Evolutionary conservation across 2,797 vertebrate genomes (phyloP).

Genomic region (Arnoldichthys spilopterus): DNA sequence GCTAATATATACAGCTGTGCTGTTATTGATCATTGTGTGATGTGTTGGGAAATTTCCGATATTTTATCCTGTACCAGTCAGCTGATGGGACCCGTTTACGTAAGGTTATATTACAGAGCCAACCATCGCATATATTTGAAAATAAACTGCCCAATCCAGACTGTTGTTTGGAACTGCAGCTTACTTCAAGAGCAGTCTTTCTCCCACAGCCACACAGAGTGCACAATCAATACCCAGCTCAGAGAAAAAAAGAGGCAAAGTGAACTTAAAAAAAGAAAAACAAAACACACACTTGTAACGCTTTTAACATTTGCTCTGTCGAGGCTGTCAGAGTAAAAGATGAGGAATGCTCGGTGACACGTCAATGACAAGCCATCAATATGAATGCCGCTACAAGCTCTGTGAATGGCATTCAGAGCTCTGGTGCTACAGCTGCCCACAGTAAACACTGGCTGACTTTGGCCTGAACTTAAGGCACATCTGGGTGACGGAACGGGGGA

Average conservation of each 20-base stretch:
- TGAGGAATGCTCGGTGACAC: not conserved
- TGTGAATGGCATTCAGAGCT: not conserved
- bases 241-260: not conserved
- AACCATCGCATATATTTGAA: not conserved
- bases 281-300: not conserved
- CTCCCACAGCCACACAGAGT: not conserved
- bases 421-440: constrained; percentile 33
- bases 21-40: no score
- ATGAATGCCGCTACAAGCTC: not conserved
- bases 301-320: not conserved
- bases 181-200: not conserved
- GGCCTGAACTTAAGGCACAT: constrained; percentile 50
- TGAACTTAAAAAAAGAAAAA: not conserved
- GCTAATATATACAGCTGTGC: no score
- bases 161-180: not conserved
- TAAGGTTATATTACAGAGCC: no score
- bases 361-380: not conserved
- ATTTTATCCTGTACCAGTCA: no score
- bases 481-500: constrained; percentile 36
- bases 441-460: constrained; percentile 41
- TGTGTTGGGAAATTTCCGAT: no score
- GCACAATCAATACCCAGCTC: not conserved
- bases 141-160: no score
- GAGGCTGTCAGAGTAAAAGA: not conserved
- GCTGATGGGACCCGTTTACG: no score